Base-by-base conservation (phyloP, 1,140 invertebrate genomes). In the Diploscapter pachys region DNA sequence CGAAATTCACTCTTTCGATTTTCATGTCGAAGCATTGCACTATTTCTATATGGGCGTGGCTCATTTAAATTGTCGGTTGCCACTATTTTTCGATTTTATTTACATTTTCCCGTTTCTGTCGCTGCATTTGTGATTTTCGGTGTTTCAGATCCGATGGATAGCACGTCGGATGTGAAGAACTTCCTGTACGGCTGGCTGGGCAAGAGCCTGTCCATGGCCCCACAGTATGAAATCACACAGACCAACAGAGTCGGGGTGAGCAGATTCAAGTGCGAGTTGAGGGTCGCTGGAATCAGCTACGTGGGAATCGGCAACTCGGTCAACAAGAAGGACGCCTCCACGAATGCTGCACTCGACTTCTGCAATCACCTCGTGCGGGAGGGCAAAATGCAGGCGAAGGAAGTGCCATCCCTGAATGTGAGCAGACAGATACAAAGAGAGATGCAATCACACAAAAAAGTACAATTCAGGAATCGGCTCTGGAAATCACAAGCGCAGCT, bases 151-250 rank as follows among this genome's bases (percentile, higher is more conserved):
- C 31, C 31, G 31, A 31, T 31, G 31, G 31, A 31, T 31, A 31
- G 1, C 31, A 31, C 31, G 31, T 59, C 57, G 52, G 59, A 72
- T 63, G 50, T 63, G 5, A 62, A 72, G 53, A 65, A 74, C 8
- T 67, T 62, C 56, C 66, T 74, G 13, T 74, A 74, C n/a, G 64
- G 56, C 3, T 74, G 73, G 73, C 51, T 74, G 31, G 73, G 73
- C n/a, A 61, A 62, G 61, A 57, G 66, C 66, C 68, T 69, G 50
- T 4, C 62, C 13, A 52, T 5, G 5, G 53, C 49, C 31, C 73
- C 73, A 3, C 13, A 9, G 6, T 74, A 74, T 5, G 66, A 74
- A 2, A 54, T 64, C 11, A 57, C 57, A n/a, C 8, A 9, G n/a
- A 62, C 61, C 59, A 63, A 13, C 2, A 13, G 64, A 49, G 48